Conservation (phyloP, 2,888 invertebrate genomes). For the Chalcis sispes region DNA sequence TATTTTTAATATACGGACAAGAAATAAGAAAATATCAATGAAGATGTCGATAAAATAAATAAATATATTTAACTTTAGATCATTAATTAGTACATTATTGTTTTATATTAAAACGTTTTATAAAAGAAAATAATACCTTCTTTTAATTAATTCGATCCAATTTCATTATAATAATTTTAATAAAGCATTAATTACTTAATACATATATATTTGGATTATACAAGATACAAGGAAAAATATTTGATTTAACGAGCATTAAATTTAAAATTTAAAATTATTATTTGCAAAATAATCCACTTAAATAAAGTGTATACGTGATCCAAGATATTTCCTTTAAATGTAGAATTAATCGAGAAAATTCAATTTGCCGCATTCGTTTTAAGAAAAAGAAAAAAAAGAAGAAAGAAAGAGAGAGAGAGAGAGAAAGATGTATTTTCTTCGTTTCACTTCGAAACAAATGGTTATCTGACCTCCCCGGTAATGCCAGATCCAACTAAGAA, state of each 20-base stretch:
- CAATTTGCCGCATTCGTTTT: conserved; percentile 13
- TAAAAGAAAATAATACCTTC: too few relatives aligned
- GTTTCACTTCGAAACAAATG: conserved; percentile 34
- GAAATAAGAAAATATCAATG: too few relatives aligned
- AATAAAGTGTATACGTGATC: background rate
- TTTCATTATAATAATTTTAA: too few relatives aligned
- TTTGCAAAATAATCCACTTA: background rate
- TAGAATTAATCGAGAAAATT: conserved; percentile 7
- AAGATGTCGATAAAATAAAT: too few relatives aligned
- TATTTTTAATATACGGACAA: too few relatives aligned
- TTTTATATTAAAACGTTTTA: too few relatives aligned
- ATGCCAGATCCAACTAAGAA: conserved; percentile 40
- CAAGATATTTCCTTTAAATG: background rate
- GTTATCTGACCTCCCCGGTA: conserved; percentile 22
- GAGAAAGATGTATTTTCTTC: conserved; percentile 3
- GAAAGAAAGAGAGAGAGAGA: too few relatives aligned
- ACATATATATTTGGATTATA: background rate
- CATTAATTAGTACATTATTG: too few relatives aligned
- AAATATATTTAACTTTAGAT: too few relatives aligned
- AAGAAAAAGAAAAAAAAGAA: too few relatives aligned
- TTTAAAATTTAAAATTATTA: background rate
- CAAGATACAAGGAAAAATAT: background rate
- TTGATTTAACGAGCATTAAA: background rate
- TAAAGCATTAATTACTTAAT: too few relatives aligned
- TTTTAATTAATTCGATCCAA: too few relatives aligned